Evolutionary conservation across 2,888 invertebrate species (phyloP).

Genomic region (Sthenelais limicola): DNA sequence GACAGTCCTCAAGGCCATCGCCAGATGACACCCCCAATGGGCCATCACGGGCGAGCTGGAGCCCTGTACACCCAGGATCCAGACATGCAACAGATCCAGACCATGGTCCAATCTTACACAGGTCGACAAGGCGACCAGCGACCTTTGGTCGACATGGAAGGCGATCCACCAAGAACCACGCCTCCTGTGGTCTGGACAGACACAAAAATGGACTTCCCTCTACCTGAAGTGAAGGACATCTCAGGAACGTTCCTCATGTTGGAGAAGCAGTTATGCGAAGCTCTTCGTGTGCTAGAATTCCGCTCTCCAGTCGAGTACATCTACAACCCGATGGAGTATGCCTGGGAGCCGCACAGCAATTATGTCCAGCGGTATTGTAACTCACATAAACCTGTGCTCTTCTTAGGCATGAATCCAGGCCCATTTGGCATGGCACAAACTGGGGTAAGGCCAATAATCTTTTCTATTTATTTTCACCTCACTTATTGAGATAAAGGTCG

Average conservation of each 20-base stretch:
- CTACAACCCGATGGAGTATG: slow-evolving; percentile 92
- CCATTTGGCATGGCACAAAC: slow-evolving; percentile 97
- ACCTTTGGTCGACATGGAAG: slow-evolving; percentile 25
- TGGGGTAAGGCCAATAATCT: slow-evolving; percentile 79
- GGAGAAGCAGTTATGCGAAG: slow-evolving; percentile 61
- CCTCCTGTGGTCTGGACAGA: slow-evolving; percentile 32
- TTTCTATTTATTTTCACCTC: slow-evolving; percentile 7
- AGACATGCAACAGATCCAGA: slow-evolving; percentile 37
- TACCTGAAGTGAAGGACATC: slow-evolving; percentile 42
- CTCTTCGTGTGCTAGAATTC: slow-evolving; percentile 74
- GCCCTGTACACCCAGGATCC: slow-evolving; percentile 18
- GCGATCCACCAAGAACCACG: slow-evolving; percentile 30
- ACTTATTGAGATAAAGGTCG: too few relatives aligned
- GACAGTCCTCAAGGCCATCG: not conserved
- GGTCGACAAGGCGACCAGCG: slow-evolving; percentile 19
- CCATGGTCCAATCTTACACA: slow-evolving; percentile 30
- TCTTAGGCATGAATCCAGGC: slow-evolving; percentile 97
- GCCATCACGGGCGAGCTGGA: slow-evolving; percentile 9
- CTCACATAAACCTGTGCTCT: slow-evolving; percentile 81
- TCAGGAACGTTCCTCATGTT: slow-evolving; percentile 56
- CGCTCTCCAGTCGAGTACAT: slow-evolving; percentile 78
- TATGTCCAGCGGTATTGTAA: slow-evolving; percentile 81
- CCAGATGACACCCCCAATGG: slow-evolving; percentile 22
- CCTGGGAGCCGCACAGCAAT: slow-evolving; percentile 82
- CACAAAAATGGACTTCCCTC: slow-evolving; percentile 34